These are phyloP conservation scores for Sphaerodactylus townsendi DNA, from an alignment of 2,113 vertebrate species.

Conservation along the genomic window DNA sequence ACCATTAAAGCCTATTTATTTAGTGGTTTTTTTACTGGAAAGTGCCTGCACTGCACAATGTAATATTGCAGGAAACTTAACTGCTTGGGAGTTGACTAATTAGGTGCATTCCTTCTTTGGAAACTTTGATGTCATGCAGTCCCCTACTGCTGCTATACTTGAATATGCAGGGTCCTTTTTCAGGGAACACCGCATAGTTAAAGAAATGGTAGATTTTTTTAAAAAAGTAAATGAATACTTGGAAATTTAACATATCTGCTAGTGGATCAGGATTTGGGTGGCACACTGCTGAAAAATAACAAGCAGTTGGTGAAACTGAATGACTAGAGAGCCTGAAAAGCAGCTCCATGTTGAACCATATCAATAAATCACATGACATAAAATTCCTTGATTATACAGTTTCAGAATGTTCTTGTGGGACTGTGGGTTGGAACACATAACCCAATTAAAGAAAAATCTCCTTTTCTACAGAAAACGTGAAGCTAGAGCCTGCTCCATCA, in stretches of 20 bases:
- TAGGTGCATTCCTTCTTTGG: constrained; percentile 14
- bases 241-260: neutral
- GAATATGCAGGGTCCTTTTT: neutral
- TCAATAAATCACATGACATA: neutral
- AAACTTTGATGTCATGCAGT: constrained; percentile 12
- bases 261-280: neutral
- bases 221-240: neutral
- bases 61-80: constrained; percentile 20
- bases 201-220: neutral
- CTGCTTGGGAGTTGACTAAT: constrained; percentile 10
- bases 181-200: neutral
- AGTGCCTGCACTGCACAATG: neutral
- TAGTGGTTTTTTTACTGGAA: constrained; percentile 24
- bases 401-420: neutral
- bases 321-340: neutral
- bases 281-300: neutral
- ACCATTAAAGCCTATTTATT: constrained; percentile 11
- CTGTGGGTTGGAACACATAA: too few relatives aligned
- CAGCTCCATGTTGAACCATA: neutral
- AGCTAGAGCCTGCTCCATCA: neutral
- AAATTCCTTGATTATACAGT: neutral
- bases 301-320: neutral
- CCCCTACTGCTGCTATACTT: neutral
- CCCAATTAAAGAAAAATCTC: too few relatives aligned
- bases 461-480: neutral